A percentile compares a stretch with the other conserved stretches of the same genome.
phyloP scores from a whole-genome alignment of 2,797 vertebrate species.

The Coracias cyanogaster region DNA sequence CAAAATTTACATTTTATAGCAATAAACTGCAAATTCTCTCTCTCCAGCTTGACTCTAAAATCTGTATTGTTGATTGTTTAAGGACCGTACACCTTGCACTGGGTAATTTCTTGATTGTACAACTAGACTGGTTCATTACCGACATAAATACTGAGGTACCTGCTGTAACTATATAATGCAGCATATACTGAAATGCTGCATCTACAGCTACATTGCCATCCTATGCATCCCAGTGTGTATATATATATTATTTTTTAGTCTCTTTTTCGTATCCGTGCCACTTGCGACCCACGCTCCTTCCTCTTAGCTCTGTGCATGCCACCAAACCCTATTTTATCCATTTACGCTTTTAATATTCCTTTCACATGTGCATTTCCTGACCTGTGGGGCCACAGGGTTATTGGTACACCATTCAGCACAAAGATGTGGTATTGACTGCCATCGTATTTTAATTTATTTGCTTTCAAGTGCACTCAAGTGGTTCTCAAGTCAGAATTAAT shows the following conservation, averaged over 20 bases:
- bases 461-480: not conserved
- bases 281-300: not conserved
- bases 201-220: not conserved
- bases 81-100: not conserved
- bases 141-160: not conserved
- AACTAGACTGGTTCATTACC: not conserved
- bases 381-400: not conserved
- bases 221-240: not conserved
- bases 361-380: not conserved
- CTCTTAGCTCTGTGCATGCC: not conserved
- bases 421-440: not conserved
- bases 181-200: not conserved
- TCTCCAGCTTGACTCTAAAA: not conserved
- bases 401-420: not conserved
- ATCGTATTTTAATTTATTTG: not conserved
- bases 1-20: not conserved
- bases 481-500: slow-evolving; percentile 4
- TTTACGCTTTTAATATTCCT: not conserved
- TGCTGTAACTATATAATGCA: not conserved
- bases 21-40: not conserved
- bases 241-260: too few relatives aligned
- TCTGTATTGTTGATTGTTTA: not conserved
- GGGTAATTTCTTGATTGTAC: not conserved
- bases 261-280: not conserved
- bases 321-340: not conserved